Evolutionary conservation across 1,140 invertebrate genomes (phyloP), one percentile per base, ranked within the genome.

Genomic region (Campoletis sonorensis): DNA sequence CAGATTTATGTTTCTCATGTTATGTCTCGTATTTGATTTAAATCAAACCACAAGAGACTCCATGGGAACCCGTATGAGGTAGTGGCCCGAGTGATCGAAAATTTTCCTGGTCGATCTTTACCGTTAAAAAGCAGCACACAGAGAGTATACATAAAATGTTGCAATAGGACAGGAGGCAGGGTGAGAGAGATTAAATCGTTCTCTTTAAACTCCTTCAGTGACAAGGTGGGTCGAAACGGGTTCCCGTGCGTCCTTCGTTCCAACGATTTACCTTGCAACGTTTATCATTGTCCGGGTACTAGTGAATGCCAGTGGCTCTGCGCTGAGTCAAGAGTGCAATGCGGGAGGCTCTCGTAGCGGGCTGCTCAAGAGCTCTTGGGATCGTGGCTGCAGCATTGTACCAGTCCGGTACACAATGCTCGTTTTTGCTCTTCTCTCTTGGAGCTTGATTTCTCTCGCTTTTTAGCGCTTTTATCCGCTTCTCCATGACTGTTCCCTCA

Each of bases 211-310:
- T 79, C 76, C 67, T 84, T 73, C 81, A 78, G 80, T 81, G 73
- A 80, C 78, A 51, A 80, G 73, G 79, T 84, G 73, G 79, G 71
- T 81, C 82, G 81, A 81, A 85, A 82, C 64, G 30, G 76, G 82
- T 75, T 64, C 58, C 21, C 67, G 76, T 71, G 30, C 54, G 54
- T 58, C 61, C 68, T 82, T 40, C 78, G 30, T 79, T 73, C 18
- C 71, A 67, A 82, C 75, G 80, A 87, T 84, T 85, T 84, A 84
- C 84, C 85, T 82, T 78, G 73, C 23, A 76, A 83, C 81, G 84
- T 87, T 84, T 86, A 84, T 85, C 85, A 85, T 85, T 86, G 84
- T 87, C 83, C 79, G 70, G 80, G 18, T 49, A 49, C 21, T 23
- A 27, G 68, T 81, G 68, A 77, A 81, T 81, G 72, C 51, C 67